These are phyloP conservation scores for Zaprionus africanus DNA, from an alignment of 1,140 invertebrate species.

Conservation along the genomic window DNA sequence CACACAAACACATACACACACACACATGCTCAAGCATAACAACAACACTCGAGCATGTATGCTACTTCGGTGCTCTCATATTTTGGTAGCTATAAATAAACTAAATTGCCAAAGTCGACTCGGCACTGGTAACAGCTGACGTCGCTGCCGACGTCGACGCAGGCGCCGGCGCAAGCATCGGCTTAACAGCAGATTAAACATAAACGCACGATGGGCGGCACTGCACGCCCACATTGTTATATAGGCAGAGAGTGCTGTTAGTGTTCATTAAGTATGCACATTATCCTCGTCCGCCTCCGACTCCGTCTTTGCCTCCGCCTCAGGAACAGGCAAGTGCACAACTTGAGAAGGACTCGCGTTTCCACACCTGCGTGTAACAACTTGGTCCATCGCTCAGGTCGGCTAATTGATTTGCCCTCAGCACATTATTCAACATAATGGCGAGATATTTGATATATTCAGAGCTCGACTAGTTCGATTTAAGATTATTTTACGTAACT, in stretches of 20 bases:
- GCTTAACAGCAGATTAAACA: constrained; percentile 77
- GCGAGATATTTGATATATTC: background rate
- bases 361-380: constrained; percentile 56
- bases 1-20: constrained; percentile 20
- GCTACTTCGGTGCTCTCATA: constrained; percentile 65
- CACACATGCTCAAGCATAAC: constrained; percentile 10
- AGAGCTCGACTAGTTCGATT: background rate
- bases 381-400: background rate
- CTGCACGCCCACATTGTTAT: constrained; percentile 28
- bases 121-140: constrained; percentile 4
- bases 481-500: background rate
- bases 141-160: background rate
- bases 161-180: constrained; percentile 29
- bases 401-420: constrained; percentile 61
- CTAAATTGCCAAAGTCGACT: constrained; percentile 74
- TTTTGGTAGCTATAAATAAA: constrained; percentile 79
- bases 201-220: constrained; percentile 30
- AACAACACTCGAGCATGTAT: constrained; percentile 46
- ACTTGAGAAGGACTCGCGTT: constrained; percentile 44
- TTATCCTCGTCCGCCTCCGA: constrained; percentile 34
- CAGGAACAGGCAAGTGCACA: constrained; percentile 46
- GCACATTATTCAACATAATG: constrained; percentile 43
- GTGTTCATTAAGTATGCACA: constrained; percentile 69
- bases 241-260: constrained; percentile 18
- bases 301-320: background rate